Evolutionary conservation across 2,797 vertebrate genomes (phyloP), one percentile per base, ranked within the genome.

Genomic region (Falco peregrinus): DNA sequence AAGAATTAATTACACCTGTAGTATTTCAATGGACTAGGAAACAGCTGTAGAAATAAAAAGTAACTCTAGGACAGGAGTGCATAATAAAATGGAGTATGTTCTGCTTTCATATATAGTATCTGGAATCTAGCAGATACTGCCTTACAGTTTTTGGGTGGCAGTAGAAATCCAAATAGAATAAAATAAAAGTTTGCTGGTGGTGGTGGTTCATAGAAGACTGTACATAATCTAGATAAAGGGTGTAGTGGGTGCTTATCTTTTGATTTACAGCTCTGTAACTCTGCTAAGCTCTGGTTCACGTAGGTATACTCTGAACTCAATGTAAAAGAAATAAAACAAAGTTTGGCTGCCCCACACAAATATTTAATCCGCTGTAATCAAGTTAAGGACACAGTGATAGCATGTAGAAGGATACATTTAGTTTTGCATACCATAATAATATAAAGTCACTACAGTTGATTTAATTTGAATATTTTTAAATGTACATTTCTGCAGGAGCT

Each of bases 401-500:
- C 24, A 84, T 45, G 33, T 29, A 54, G 56, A 73, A 69, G 16
- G 69, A 81, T 29, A 45, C 10, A 71, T 85, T 68, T 73, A 37
- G 28, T 64, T 94, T 92, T 91, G 13, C 37, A 61, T 68, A 24
- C 8, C 16, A 4, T 71, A 84, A 64, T 85, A 79, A 87, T 67
- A 61, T 29, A 37, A 39, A 64, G 13, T 68, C 82, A 69, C 67
- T 79, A 29, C 20, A 41, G 60, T 19, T 90, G 37, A 87, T 65
- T 92, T 88, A 84, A 83, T 92, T 61, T 89, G 45, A 89, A 77
- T 87, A 63, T 79, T 86, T 96, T 96, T 74, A 87, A 92, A 25
- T 18, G 84, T 63, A 60, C 1, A 11, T 37, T 90, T 95, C 59
- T 60, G 50, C 43, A 89, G 59, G 16, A 94, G 33, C 33, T 59